Evolutionary conservation across 2,888 invertebrate species (phyloP).

Genomic region (Eilema caniola): DNA sequence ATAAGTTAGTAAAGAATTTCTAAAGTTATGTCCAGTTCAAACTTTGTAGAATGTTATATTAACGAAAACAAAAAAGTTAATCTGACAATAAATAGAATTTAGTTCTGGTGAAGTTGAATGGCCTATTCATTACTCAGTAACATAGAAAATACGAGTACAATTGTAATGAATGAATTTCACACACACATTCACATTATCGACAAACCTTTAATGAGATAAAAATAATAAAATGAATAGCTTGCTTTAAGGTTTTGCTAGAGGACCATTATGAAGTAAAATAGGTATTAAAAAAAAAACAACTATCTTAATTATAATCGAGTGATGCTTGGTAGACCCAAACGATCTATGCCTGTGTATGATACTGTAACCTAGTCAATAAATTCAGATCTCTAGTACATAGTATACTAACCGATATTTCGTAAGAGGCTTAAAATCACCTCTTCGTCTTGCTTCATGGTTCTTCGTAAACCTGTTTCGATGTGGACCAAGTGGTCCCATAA

Average conservation of each 20-base stretch:
- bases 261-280: background rate
- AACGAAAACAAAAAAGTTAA: background rate
- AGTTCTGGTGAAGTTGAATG: too few species aligned
- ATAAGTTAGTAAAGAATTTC: too few species aligned
- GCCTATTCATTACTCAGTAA: too few species aligned
- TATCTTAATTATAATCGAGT: conserved; percentile 7
- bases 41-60: background rate
- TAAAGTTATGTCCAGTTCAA: background rate
- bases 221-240: too few species aligned
- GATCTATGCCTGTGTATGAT: conserved; percentile 29
- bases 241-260: too few species aligned
- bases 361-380: conserved; percentile 47
- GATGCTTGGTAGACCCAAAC: conserved; percentile 31
- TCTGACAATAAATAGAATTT: background rate
- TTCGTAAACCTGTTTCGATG: conserved; percentile 73
- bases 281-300: background rate
- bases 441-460: conserved; percentile 43
- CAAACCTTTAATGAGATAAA: too few species aligned
- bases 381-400: conserved; percentile 38
- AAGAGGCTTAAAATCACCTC: conserved; percentile 47
- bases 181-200: too few species aligned
- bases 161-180: too few species aligned
- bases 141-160: too few species aligned
- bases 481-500: conserved; percentile 76
- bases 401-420: conserved; percentile 56